phyloP scores from a whole-genome alignment of 2,888 invertebrate genomes.

The Lasioglossum calceatum region DNA sequence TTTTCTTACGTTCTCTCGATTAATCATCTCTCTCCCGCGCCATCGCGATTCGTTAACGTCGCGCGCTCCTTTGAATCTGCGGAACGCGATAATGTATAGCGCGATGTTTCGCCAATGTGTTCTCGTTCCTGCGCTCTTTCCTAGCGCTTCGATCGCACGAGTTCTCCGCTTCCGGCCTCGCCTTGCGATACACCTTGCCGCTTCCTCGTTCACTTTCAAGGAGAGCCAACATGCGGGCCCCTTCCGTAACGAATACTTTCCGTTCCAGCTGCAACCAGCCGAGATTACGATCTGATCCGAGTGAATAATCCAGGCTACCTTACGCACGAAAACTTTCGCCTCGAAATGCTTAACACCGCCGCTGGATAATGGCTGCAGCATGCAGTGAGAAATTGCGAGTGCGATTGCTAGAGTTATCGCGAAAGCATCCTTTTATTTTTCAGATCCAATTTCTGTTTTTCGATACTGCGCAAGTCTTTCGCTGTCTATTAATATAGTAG shows the following conservation, averaged over 20 bases:
- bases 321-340: slow-evolving; percentile 15
- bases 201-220: slow-evolving; percentile 49
- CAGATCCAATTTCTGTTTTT: neutral
- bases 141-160: neutral
- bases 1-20: neutral
- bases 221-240: slow-evolving; percentile 6
- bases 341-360: neutral
- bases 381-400: neutral
- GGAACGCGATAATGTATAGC: neutral
- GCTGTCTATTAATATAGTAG: too few species aligned
- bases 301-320: neutral
- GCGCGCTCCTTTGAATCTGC: neutral
- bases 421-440: neutral
- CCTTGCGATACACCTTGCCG: neutral
- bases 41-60: slow-evolving; percentile 23
- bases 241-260: slow-evolving; percentile 50
- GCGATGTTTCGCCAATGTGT: neutral
- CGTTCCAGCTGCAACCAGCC: slow-evolving; percentile 15
- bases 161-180: neutral
- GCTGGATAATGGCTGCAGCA: neutral
- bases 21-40: slow-evolving; percentile 11
- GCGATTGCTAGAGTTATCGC: neutral
- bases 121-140: neutral
- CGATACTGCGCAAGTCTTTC: neutral
- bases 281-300: slow-evolving; percentile 53